phyloP scores from a whole-genome alignment of 2,797 vertebrate genomes.

The Acridotheres tristis region DNA sequence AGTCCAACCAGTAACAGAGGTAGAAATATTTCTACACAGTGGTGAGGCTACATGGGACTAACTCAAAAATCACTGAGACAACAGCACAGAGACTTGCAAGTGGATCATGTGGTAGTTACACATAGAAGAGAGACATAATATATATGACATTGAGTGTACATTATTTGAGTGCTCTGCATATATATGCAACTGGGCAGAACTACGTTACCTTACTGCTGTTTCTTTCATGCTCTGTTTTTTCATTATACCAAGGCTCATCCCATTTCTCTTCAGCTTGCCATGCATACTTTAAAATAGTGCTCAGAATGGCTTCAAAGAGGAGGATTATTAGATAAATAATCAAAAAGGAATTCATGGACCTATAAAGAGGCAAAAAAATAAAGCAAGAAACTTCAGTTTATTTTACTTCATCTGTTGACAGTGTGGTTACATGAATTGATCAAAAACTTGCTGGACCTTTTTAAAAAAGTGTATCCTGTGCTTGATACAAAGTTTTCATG shows the following conservation, averaged over 20 bases:
- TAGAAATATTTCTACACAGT: neutral
- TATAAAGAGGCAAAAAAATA: conserved; percentile 55
- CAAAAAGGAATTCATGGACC: conserved; percentile 98
- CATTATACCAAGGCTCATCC: conserved; percentile 96
- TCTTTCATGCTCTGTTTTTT: conserved; percentile 91
- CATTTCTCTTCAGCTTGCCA: conserved; percentile 94
- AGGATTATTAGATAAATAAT: conserved; percentile 96
- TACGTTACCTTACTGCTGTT: conserved; percentile 92
- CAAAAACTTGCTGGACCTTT: neutral
- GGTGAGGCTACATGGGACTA: neutral
- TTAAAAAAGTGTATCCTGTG: neutral
- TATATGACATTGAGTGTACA: neutral
- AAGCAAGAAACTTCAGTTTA: neutral
- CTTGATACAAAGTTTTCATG: neutral
- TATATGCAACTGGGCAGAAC: neutral
- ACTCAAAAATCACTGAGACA: neutral
- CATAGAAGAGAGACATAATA: neutral
- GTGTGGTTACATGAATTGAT: neutral
- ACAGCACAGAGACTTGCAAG: neutral
- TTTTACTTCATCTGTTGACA: neutral
- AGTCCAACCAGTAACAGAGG: neutral
- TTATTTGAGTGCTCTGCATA: neutral
- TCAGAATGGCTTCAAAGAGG: conserved; percentile 92
- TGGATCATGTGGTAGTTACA: neutral
- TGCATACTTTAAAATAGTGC: conserved; percentile 95